Base-by-base conservation (phyloP, 2,888 invertebrate genomes). In the Eledone cirrhosa region DNA sequence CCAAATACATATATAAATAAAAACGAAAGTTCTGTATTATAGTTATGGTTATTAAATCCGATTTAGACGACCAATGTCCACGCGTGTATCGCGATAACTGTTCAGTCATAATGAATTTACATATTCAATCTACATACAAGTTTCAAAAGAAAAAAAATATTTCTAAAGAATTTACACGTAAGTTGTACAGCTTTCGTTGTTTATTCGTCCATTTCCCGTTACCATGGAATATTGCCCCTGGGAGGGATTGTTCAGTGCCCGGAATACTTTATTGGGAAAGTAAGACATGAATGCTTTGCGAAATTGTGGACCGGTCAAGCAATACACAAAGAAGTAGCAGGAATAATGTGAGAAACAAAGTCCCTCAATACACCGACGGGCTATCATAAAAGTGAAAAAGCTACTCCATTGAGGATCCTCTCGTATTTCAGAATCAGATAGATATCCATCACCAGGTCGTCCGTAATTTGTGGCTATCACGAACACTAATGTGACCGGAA, bases 401-500 rank as follows among this genome's bases (percentile, higher is more conserved):
- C 79, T 75, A 14, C 80, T 80, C 89, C 89, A 89, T 22, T 72
- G 78, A 7, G 85, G 82, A 59, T 89, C 87, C 0, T 19, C 47
- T 3, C 81, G 77, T 13, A 88, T 83, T 76, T 88, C 81, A 0
- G 79, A 82, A 76, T 86, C 87, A 0, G 84, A 79, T 48, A 87
- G 75, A 14, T 74, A 78, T 13, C 80, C 78, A 48, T 86, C 82
- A 7, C 89, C 89, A 8, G 85, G 85, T 31, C 88, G 86, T 48
- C 85, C 79, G 13, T 81, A 82, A 78, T 86, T 84, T 53, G 89
- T 78, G 14, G 87, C 85, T 31, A 72, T 31, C 2, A 72, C 33
- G 81, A 89, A 90, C 14, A 90, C 88, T 67, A 90, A 82, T 0
- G 90, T 89, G 31, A 88, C 89, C 7, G 91, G 91, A 19, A 91